phyloP scores from a whole-genome alignment of 23 tunicate genomes.

The Styela clava region DNA sequence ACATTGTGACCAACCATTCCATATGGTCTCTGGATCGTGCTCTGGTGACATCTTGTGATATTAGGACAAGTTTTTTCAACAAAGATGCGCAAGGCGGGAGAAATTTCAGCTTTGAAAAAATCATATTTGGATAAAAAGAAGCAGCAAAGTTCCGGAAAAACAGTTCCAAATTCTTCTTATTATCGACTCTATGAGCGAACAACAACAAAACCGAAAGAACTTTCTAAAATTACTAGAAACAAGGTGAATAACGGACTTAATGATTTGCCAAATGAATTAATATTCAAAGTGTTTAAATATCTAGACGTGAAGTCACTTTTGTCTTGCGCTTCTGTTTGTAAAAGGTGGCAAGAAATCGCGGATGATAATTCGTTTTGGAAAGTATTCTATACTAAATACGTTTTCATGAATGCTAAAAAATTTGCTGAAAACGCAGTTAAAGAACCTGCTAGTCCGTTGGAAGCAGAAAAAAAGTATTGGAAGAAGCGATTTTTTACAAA shows the following conservation, averaged over 20 bases:
- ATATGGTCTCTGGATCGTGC: too few species aligned
- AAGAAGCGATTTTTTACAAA: constrained; percentile 1
- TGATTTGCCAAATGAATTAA: constrained; percentile 2
- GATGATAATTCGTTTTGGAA: constrained; percentile 7
- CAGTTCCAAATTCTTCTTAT: not conserved
- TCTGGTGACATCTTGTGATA: too few species aligned
- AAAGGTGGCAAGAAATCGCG: constrained; percentile 9
- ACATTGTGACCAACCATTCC: too few species aligned
- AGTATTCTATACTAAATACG: not conserved
- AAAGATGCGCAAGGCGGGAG: not conserved
- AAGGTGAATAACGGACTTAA: not conserved
- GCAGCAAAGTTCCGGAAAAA: not conserved
- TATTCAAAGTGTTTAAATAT: constrained; percentile 1
- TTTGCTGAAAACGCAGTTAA: not conserved
- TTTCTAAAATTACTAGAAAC: not conserved
- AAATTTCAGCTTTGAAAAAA: not conserved
- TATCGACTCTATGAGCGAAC: not conserved
- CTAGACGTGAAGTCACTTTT: constrained; percentile 6
- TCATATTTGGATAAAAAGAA: not conserved
- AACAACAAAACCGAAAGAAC: too few species aligned
- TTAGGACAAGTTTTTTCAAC: too few species aligned
- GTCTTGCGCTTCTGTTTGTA: constrained; percentile 10
- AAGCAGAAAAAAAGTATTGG: constrained; percentile 2
- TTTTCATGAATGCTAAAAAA: not conserved
- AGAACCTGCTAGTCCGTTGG: not conserved